Conservation (phyloP, 1,140 invertebrate species). For the Mesaphorura yosii region DNA sequence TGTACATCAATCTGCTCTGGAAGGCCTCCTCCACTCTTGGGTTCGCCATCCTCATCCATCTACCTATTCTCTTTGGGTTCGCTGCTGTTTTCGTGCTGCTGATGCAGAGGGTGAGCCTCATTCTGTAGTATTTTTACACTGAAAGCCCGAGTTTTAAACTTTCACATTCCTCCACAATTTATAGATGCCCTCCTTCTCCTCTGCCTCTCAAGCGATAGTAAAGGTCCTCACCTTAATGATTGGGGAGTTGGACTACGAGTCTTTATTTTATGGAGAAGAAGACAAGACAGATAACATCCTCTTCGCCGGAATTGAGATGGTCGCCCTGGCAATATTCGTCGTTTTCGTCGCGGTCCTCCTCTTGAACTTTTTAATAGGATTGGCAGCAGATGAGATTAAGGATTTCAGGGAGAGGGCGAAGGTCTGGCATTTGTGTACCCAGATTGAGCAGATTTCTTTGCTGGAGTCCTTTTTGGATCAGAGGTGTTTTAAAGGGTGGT, state of each 20-base stretch:
- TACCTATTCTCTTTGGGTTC: slow-evolving; percentile 9
- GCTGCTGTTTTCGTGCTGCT: slow-evolving; percentile 3
- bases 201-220: slow-evolving; percentile 1
- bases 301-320: slow-evolving; percentile 4
- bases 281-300: neutral
- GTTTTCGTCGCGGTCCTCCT: slow-evolving; percentile 1
- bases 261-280: slow-evolving; percentile 5
- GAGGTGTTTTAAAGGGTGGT: neutral
- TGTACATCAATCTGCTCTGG: slow-evolving; percentile 4
- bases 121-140: neutral
- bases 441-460: slow-evolving; percentile 6
- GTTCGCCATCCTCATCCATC: neutral
- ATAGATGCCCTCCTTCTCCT: slow-evolving; percentile 7
- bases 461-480: slow-evolving; percentile 6
- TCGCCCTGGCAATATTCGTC: slow-evolving; percentile 5
- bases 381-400: slow-evolving; percentile 4
- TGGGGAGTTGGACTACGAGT: slow-evolving; percentile 8
- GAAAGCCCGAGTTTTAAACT: neutral
- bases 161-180: neutral
- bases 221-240: slow-evolving; percentile 9
- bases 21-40: neutral
- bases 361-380: slow-evolving; percentile 7
- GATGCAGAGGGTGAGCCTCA: neutral
- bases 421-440: slow-evolving; percentile 6
- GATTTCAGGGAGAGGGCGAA: slow-evolving; percentile 5